Base-by-base conservation (phyloP, 2,888 invertebrate species). In the Callosobruchus maculatus region DNA sequence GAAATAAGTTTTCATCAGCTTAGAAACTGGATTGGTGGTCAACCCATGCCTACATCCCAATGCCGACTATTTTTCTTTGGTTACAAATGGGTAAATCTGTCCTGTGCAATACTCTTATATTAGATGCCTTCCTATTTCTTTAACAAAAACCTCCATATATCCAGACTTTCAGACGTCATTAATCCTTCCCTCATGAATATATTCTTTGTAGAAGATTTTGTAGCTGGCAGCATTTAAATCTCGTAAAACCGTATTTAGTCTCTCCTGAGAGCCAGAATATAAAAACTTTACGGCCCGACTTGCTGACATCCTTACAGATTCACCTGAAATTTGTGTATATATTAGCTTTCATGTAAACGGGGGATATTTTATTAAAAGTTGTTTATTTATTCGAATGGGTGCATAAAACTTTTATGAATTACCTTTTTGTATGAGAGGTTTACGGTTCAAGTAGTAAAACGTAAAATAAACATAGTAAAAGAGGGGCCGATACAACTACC, bases 251-350 rank as follows among this genome's bases (percentile, higher is more conserved):
- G 26, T 72, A 72, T 72, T 72, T 72, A 70, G 70, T 68, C 30
- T 30, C 49, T 31, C 22, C 69, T 21, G 72, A 21, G 70, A 21
- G 31, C 20, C 26, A 22, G 67, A 30, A 72, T 67, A 72, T 31
- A 77, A 75, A 76, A 77, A 76, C 31, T 76, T 77, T 76, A 76
- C 73, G 70, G 72, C 75, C 70, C 70, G 72, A 74, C 74, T 77
- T 77, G 77, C 75, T 74, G 77, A 77, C 77, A 77, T 77, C 77
- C 74, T 77, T 73, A 76, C 74, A 77, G 73, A 77, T 74, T 75
- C 74, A 77, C 77, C 77, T 77, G 77, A 75, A 75, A 75, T 70
- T 73, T 72, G 22, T 71, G 49, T 71, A 71, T 71, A 71, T 71
- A 71, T 71, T 71, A 71, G 30, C 21, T 71, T 71, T 71, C 13